phyloP scores from a whole-genome alignment of 2,113 vertebrate species.

The Motacilla alba region DNA sequence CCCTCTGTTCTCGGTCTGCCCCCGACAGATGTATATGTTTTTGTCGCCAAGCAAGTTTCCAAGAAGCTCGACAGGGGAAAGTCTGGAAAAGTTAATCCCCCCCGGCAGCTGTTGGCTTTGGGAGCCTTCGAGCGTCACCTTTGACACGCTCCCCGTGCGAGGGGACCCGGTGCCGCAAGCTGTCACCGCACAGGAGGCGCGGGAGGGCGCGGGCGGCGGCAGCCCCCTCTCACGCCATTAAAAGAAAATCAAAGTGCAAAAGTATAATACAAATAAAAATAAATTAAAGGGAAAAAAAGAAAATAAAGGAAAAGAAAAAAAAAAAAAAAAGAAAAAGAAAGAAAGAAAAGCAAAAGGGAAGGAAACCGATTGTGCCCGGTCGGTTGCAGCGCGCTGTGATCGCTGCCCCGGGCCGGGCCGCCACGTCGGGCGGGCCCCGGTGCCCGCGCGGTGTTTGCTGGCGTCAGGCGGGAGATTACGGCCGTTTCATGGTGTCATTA shows the following conservation, averaged over 20 bases:
- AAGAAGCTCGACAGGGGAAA: slow-evolving; percentile 78
- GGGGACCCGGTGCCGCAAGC: slow-evolving; percentile 81
- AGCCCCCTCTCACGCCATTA: background rate
- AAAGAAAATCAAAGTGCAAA: background rate
- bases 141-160: slow-evolving; percentile 82
- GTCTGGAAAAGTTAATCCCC: slow-evolving; percentile 85
- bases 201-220: background rate
- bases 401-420: background rate
- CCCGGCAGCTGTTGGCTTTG: slow-evolving; percentile 86
- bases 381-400: accelerated
- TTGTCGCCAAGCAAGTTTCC: slow-evolving; percentile 75
- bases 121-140: slow-evolving; percentile 91
- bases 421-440: background rate
- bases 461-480: background rate
- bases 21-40: slow-evolving; percentile 80
- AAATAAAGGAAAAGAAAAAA: accelerated
- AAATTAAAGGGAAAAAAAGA: too few relatives aligned
- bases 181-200: slow-evolving; percentile 73
- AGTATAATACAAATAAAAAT: background rate
- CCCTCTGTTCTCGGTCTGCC: slow-evolving; percentile 60
- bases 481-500: background rate
- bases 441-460: background rate
- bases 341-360: background rate
- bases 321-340: too few relatives aligned
- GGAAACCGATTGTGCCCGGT: too few relatives aligned